phyloP scores from a whole-genome alignment of 2,888 invertebrate genomes.

The Autographa pulchrina region DNA sequence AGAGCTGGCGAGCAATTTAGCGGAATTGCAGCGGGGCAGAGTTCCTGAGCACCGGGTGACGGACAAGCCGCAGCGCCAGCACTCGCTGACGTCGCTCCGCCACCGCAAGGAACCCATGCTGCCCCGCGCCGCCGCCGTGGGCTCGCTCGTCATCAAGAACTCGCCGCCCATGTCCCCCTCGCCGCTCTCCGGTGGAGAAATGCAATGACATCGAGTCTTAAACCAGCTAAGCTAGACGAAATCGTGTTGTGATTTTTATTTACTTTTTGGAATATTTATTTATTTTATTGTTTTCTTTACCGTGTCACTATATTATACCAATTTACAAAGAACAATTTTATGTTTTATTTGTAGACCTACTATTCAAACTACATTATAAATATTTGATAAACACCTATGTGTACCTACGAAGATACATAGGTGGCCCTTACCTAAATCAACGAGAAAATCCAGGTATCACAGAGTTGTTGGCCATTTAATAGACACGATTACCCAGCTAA shows the following conservation, averaged over 20 bases:
- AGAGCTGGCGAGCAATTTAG: constrained; percentile 77
- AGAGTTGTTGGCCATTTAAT: too few relatives aligned
- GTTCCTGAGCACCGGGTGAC: constrained; percentile 66
- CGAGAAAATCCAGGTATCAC: too few relatives aligned
- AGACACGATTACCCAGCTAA: too few relatives aligned
- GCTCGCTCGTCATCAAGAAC: constrained; percentile 71
- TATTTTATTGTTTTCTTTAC: constrained; percentile 23
- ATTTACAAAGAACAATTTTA: constrained; percentile 7
- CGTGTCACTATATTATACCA: constrained; percentile 10
- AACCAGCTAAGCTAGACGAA: constrained; percentile 7
- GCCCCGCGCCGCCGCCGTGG: constrained; percentile 67
- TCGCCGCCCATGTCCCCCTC: constrained; percentile 60
- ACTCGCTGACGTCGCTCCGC: constrained; percentile 66
- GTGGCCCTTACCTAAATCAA: too few relatives aligned
- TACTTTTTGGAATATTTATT: constrained; percentile 26
- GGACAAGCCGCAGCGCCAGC: constrained; percentile 74
- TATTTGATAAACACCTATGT: too few relatives aligned
- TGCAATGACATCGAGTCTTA: constrained; percentile 20
- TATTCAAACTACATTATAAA: too few relatives aligned
- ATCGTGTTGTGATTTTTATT: constrained; percentile 34
- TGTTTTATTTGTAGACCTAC: constrained; percentile 7
- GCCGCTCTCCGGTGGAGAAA: constrained; percentile 28
- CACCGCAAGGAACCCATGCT: constrained; percentile 76
- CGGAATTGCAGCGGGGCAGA: constrained; percentile 77
- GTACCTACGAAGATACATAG: too few relatives aligned